Evolutionary conservation across 2,888 invertebrate genomes (phyloP).

Genomic region (Drosophila monieri): DNA sequence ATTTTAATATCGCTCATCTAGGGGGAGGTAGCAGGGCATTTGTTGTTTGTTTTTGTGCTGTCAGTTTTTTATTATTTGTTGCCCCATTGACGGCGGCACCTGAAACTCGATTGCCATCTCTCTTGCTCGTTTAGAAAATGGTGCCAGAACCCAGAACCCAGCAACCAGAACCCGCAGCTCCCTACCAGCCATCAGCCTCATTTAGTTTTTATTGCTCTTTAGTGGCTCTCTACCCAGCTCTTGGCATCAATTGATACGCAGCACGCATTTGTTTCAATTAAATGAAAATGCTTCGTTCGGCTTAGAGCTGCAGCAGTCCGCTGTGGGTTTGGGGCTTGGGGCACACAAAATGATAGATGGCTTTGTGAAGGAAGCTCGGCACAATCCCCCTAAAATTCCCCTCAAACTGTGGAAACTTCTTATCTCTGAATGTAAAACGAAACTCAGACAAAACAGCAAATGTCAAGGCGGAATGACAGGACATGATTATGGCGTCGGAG

Average conservation of each 20-base stretch:
- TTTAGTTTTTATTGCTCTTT: conserved; percentile 43
- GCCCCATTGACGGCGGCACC: conserved; percentile 68
- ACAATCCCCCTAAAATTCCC: neutral
- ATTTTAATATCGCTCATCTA: conserved; percentile 58
- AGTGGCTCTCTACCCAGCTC: conserved; percentile 26
- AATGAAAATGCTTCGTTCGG: conserved; percentile 75
- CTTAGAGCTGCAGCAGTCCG: conserved; percentile 17
- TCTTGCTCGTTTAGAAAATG: conserved; percentile 36
- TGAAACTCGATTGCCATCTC: conserved; percentile 43
- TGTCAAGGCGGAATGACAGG: conserved; percentile 34
- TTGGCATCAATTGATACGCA: conserved; percentile 76
- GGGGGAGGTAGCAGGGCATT: conserved; percentile 35
- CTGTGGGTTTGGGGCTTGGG: neutral
- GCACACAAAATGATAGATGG: conserved; percentile 30
- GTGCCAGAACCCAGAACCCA: neutral
- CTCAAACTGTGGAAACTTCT: conserved; percentile 8
- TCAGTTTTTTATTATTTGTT: conserved; percentile 35
- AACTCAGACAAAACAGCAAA: conserved; percentile 14
- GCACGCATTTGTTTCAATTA: conserved; percentile 79
- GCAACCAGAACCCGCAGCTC: neutral
- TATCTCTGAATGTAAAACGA: conserved; percentile 30
- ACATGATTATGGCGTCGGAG: conserved; percentile 15
- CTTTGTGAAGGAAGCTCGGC: conserved; percentile 13
- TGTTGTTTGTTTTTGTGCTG: conserved; percentile 15
- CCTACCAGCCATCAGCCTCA: conserved; percentile 25